Evolutionary conservation across 2,797 vertebrate genomes (phyloP).

Genomic region (Pipistrellus pygmaeus): DNA sequence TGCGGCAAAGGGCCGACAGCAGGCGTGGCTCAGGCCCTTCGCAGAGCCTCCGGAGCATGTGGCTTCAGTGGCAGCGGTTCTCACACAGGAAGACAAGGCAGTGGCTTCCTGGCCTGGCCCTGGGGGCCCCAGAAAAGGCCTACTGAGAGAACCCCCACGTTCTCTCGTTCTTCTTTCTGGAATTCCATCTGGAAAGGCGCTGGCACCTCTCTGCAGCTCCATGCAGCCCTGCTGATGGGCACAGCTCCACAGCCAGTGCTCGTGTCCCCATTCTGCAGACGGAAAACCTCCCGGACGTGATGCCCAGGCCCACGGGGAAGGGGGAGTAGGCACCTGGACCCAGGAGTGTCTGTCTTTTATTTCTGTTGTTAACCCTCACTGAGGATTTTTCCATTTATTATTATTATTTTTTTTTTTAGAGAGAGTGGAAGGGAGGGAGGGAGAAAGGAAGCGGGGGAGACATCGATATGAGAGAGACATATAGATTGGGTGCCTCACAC

Average conservation of each 20-base stretch:
- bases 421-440: background rate
- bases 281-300: background rate
- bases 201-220: background rate
- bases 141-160: background rate
- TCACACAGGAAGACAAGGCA: background rate
- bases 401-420: background rate
- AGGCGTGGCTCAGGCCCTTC: background rate
- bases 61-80: background rate
- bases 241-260: background rate
- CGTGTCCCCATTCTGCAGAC: background rate
- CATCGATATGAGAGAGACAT: background rate
- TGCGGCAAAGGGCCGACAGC: background rate
- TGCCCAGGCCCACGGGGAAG: background rate
- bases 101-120: background rate
- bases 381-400: background rate
- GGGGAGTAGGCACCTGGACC: background rate
- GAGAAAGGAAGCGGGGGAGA: accelerated
- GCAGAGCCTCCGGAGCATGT: background rate
- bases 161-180: background rate
- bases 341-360: background rate
- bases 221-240: background rate
- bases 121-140: background rate
- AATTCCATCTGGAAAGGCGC: background rate
- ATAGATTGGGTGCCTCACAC: background rate
- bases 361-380: background rate